Evolutionary conservation across 2,888 invertebrate species (phyloP), one percentile per base, ranked within the genome.

Genomic region (Limnephilus rhombicus): DNA sequence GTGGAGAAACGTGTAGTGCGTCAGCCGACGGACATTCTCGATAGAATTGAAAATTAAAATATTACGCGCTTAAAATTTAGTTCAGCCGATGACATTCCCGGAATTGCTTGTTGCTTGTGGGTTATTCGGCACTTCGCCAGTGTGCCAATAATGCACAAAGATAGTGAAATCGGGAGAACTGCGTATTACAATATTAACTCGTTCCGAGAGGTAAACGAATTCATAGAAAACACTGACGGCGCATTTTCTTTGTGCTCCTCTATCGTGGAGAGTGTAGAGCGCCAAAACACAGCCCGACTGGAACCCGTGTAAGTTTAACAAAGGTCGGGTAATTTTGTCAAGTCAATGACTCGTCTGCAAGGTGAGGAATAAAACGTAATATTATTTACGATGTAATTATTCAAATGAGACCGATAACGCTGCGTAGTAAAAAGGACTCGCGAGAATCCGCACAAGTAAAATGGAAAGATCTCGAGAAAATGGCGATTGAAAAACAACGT

Each of bases 51-150:
- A n/a, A 68, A 68, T 24, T n/a, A 24, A 24, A 83, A 83, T 18
- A 34, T 13, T 15, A 31, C 34, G 82, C 82, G 82, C 13, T 83
- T 83, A 15, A 83, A 83, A 83, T 34, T 12, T 83, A 34, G 82
- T 53, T 89, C 88, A 34, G 88, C 18, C 45, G 80, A 37, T 37
- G 80, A 34, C 24, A 41, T 80, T 90, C 49, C n/a, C 29, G 68
- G 49, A n/a, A 89, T 88, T 82, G 34, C 80, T 34, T 53, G 24
- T 53, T 53, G 34, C 83, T 37, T 53, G 31, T 29, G 34, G 37
- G 12, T 83, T 41, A 89, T 53, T 91, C 81, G 91, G 91, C 83
- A 91, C 83, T 53, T 89, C 81, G 91, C 89, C 89, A 91, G n/a
- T 37, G 29, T 18, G 91, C 91, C 91, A 91, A 83, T 83, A 37